phyloP scores from a whole-genome alignment of 2,113 vertebrate species.

The Strix aluco region DNA sequence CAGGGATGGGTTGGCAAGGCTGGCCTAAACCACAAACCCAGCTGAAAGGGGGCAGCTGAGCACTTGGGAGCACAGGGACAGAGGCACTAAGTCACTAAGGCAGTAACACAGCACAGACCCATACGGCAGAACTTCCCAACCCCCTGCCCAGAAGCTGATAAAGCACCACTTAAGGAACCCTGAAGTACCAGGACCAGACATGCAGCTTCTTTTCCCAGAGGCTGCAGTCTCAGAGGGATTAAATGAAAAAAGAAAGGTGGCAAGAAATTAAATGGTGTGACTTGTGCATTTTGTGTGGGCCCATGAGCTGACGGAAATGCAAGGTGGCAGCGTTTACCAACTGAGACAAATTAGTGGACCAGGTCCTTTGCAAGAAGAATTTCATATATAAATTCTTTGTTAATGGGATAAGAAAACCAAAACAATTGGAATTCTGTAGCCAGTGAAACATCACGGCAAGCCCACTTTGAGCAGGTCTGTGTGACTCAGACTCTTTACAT shows the following conservation, averaged over 20 bases:
- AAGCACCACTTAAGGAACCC: background rate
- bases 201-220: background rate
- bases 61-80: background rate
- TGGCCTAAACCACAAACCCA: too few relatives aligned
- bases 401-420: background rate
- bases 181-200: background rate
- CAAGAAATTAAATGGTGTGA: background rate
- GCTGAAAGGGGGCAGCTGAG: background rate
- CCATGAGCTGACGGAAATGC: fast-evolving
- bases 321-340: background rate
- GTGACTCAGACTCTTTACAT: background rate
- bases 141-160: background rate
- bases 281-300: background rate
- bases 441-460: background rate
- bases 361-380: background rate
- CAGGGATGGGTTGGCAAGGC: background rate
- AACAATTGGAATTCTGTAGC: background rate
- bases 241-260: background rate
- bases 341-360: background rate
- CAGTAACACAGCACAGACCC: background rate
- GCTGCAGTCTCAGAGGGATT: background rate
- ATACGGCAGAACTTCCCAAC: background rate
- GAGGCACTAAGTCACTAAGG: background rate
- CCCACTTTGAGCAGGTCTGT: background rate
- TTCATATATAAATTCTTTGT: background rate